Conservation (phyloP, 1,140 invertebrate species). For the Saxidomus purpurata region DNA sequence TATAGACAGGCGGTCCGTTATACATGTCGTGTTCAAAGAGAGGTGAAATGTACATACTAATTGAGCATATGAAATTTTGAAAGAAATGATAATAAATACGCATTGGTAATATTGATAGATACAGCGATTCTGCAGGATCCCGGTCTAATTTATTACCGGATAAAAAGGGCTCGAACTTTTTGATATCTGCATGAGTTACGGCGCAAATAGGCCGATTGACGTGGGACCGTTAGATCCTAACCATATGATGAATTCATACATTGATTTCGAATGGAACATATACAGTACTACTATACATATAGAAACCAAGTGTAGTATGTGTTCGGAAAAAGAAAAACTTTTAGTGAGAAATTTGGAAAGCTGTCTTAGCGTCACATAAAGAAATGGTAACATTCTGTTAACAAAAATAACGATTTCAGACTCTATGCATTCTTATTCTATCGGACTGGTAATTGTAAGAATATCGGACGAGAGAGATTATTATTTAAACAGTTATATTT, state of each 20-base stretch:
- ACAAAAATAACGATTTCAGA: too few species aligned
- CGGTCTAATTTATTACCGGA: conserved; percentile 39
- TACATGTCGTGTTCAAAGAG: conserved; percentile 7
- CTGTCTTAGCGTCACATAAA: too few species aligned
- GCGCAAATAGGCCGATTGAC: conserved; percentile 6
- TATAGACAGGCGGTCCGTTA: background rate
- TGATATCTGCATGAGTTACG: conserved; percentile 45
- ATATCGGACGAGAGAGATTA: too few species aligned
- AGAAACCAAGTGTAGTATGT: too few species aligned
- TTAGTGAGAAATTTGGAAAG: too few species aligned
- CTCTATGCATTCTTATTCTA: too few species aligned
- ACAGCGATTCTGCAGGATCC: background rate
- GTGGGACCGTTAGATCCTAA: conserved; percentile 13
- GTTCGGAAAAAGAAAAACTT: too few species aligned
- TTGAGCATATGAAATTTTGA: conserved; percentile 62
- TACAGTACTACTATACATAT: too few species aligned
- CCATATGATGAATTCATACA: background rate
- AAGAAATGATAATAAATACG: conserved; percentile 64
- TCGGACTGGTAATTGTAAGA: too few species aligned
- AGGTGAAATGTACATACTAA: background rate
- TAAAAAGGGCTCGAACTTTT: conserved; percentile 43
- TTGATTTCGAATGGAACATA: too few species aligned
- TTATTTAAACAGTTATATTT: too few species aligned
- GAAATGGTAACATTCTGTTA: too few species aligned
- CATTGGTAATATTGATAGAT: conserved; percentile 32